Evolutionary conservation across 2,113 vertebrate genomes (phyloP), one percentile per base, ranked within the genome.

Genomic region (Geococcyx californianus): DNA sequence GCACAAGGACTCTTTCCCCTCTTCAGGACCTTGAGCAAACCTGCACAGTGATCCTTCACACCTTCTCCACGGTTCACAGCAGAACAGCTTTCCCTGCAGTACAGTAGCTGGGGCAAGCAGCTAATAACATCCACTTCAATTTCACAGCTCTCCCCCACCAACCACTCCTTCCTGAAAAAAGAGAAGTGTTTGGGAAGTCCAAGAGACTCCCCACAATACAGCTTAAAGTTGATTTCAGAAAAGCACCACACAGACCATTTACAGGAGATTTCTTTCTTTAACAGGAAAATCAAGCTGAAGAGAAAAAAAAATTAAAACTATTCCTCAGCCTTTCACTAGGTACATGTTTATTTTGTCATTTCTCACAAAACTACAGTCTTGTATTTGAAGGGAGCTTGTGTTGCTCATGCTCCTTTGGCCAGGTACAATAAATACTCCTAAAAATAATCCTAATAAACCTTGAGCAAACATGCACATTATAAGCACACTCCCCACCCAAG

Each of bases 361-460:
- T 85, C 55, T 83, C 63, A 55, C 54, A 58, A 63, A 82, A 44
- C 15, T 31, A 7, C 25, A 3, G 21, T 44, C 31, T 72, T 67
- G 18, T 73, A 38, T 73, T 55, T 89, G 64, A 87, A 51, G 26
- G 44, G 28, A 81, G 47, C 7, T 63, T 84, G 68, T 79, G 62
- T 76, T 89, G 40, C 69, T 79, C 31, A 44, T 52, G 29, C 7
- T 2, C 9, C 80, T 89, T 91, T 85, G 70, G 49, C 25, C 67
- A 95, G 78, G 70, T 78, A 54, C 20, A 69, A 42, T 59, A 94
- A 78, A 78, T 85, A 60, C 16, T 68, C 70, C 69, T 89, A 45
- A 94, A 91, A 95, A 70, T 79, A 89, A 66, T 79, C 67, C 51
- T 76, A 87, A 66, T 79, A 74, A 89, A 58, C 24, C 40, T 45